Base-by-base conservation (phyloP, 1,140 invertebrate species). In the Zaprionus taronus region DNA sequence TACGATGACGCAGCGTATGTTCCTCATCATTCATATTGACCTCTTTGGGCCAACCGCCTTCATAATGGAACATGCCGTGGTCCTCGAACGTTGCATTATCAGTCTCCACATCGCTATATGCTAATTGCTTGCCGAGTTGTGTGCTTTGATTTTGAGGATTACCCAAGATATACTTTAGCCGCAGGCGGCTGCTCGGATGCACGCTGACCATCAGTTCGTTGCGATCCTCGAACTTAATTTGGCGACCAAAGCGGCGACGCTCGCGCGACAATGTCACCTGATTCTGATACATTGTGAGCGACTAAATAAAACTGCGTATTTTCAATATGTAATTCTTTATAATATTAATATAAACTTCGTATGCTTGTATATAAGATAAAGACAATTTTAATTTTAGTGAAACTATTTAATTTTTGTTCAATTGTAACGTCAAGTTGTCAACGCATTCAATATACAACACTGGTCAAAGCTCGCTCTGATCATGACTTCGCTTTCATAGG, bases 31-130 rank as follows among this genome's bases (percentile, higher is more conserved):
- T 94, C 55, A 95, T 94, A 89, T 98, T 98, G 22, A 99, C 95
- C 89, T 99, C 98, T 92, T 97, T 97, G 9, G 98, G 98, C 98
- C 98, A 99, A 9, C 98, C 98, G 61, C 98, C 98, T 94, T 99
- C 98, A 2, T 95, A 94, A 92, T 99, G 98, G 82, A 96, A 96
- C 93, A 98, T 96, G 11, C 97, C 96, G 66, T 94, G 93, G 24
- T 95, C 92, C 7, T 91, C 91, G 56, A 80, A 90, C n/a, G 91
- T 76, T 26, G 93, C 81, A 85, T 92, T 92, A 31, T 93, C 93
- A 24, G 94, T 94, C 80, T 94, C 94, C 71, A 96, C 95, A 93
- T 95, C 94, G 81, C 95, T 95, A 64, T 94, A 93, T 0, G 95
- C 95, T 92, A 94, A 95, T 70, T 92, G 93, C 51, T 94, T 93